phyloP scores from a whole-genome alignment of 2,797 vertebrate species.

The Enteromius viviparus region DNA sequence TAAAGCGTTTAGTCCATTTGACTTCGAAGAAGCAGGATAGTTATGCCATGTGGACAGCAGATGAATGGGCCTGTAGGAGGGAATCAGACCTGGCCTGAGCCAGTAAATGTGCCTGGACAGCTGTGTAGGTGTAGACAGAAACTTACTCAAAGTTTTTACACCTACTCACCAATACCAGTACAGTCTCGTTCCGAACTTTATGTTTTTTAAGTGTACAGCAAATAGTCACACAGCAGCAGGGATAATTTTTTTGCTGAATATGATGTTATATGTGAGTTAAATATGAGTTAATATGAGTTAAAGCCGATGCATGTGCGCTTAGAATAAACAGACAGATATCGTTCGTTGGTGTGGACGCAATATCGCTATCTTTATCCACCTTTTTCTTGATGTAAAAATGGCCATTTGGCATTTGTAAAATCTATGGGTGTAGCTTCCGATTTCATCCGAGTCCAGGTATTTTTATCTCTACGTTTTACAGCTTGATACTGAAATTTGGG shows the following conservation, averaged over 20 bases:
- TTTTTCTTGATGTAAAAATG: too few relatives aligned
- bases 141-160: conserved; percentile 8
- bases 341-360: too few relatives aligned
- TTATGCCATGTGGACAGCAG: neutral
- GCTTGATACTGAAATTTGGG: too few relatives aligned
- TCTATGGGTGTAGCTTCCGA: too few relatives aligned
- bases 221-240: neutral
- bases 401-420: too few relatives aligned
- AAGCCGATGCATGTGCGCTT: too few relatives aligned
- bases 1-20: neutral
- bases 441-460: too few relatives aligned
- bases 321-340: too few relatives aligned
- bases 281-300: too few relatives aligned
- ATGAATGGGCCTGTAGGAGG: conserved; percentile 5
- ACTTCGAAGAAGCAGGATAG: neutral
- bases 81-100: neutral
- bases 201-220: neutral
- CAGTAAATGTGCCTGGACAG: conserved; percentile 24
- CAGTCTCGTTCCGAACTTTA: neutral
- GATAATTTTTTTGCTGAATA: neutral
- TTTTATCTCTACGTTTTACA: too few relatives aligned
- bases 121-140: conserved; percentile 24
- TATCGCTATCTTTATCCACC: too few relatives aligned
- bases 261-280: too few relatives aligned
- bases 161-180: neutral